Conservation (phyloP, 2,797 vertebrate species). For the Ptychadena robeensis region DNA sequence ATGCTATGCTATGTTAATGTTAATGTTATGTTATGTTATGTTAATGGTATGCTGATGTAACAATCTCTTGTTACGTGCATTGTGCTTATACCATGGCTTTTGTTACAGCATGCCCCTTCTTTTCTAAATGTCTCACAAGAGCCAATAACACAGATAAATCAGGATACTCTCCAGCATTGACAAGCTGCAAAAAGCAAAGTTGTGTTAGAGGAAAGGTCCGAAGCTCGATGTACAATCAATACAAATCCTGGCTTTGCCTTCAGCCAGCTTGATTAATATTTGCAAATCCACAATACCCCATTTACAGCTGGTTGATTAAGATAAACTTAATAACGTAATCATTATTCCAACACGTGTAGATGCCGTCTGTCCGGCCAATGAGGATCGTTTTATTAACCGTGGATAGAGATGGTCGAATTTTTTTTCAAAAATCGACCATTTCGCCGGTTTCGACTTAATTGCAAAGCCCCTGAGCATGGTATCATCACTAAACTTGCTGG, state of each 20-base stretch:
- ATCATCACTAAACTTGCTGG: no score
- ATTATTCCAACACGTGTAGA: slow-evolving; percentile 34
- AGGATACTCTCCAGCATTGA: background rate
- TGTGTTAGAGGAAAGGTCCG: slow-evolving; percentile 12
- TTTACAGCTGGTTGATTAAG: slow-evolving; percentile 52
- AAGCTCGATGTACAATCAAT: slow-evolving; percentile 4
- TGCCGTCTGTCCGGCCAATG: slow-evolving; percentile 13
- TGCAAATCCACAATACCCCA: slow-evolving; percentile 38
- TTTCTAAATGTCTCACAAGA: background rate
- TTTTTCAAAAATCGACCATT: no score
- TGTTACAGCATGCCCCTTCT: no score
- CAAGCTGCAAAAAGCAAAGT: slow-evolving; percentile 24
- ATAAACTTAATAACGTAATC: slow-evolving; percentile 48
- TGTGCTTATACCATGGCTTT: no score
- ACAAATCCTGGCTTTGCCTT: slow-evolving; percentile 23
- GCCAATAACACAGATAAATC: background rate
- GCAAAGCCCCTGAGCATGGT: no score
- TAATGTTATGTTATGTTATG: no score
- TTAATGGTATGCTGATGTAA: no score
- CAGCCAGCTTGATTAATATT: slow-evolving; percentile 47
- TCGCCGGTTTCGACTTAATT: no score
- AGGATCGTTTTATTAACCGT: slow-evolving; percentile 16
- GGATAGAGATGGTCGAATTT: no score
- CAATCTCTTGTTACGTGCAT: no score
- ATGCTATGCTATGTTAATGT: no score